Evolutionary conservation across 2,113 vertebrate species (phyloP), one percentile per base, ranked within the genome.

Genomic region (Pelodiscus sinensis): DNA sequence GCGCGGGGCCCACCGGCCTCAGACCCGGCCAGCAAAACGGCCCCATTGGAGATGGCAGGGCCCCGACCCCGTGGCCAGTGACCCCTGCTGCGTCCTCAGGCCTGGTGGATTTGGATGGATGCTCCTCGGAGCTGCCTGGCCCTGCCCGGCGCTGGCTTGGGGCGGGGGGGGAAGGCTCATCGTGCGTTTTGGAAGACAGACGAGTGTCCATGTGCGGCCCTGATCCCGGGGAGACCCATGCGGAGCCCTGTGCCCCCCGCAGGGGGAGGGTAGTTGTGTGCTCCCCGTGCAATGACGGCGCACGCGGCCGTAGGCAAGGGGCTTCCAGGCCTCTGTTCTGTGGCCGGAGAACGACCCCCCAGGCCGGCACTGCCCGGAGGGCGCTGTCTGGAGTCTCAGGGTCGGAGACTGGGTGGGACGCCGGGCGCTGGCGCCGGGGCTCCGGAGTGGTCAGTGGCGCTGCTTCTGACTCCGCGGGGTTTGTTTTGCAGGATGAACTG

Each of bases 401-500:
- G 91, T 50, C 86, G 86, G 19, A 16, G 16, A 19, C 31, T 16
- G 31, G 2, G 62, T 18, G 65, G 65, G 65, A 68, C 9, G 65
- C 65, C 31, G 31, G 18, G 31, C 4, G 65, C 16, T 29, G 15
- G 31, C 15, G 16, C 60, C 75, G 52, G 88, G 14, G 38, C 77
- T 82, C 2, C 57, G 51, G 14, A 11, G 65, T 85, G 90, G 31
- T 62, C 71, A 22, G 4, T 25, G 1, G 58, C n/a, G 79, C 8
- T 24, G 38, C 71, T 78, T 82, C 91, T 92, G 57, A 84, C 3
- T 19, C 44, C 56, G 79, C 31, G 44, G 7, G 2, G 84, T 95
- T 91, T 92, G 44, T 79, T 89, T 97, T 95, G 19, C 96, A 99
- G 99, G 99, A 99, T 55, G 99, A 99, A 88, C 95, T 99, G 85